Conservation (phyloP, 2,797 vertebrate species). For the Mallotus villosus region DNA sequence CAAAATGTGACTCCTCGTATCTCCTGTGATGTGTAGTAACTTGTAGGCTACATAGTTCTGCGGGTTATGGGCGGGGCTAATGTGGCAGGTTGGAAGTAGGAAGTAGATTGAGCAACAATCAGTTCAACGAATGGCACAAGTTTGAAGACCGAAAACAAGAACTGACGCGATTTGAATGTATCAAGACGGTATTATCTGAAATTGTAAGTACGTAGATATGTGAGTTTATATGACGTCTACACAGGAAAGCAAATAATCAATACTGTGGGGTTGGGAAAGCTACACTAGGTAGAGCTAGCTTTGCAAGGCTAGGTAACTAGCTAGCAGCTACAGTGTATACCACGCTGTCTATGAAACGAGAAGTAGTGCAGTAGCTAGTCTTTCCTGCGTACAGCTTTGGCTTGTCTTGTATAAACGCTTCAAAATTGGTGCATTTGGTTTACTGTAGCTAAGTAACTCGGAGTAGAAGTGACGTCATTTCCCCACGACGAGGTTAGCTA, state of each 20-base stretch:
- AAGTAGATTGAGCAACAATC: constrained; percentile 5
- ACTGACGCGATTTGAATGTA: not conserved
- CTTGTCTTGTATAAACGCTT: not conserved
- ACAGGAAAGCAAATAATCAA: not conserved
- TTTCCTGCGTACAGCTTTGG: not conserved
- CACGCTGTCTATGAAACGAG: too few relatives aligned
- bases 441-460: not conserved
- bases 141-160: not conserved
- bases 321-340: not conserved
- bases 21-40: too few relatives aligned
- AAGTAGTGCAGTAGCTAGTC: not conserved
- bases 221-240: not conserved
- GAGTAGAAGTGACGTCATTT: not conserved
- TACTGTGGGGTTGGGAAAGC: too few relatives aligned
- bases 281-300: not conserved
- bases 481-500: not conserved
- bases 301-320: not conserved
- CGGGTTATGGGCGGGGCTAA: constrained; percentile 1
- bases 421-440: too few relatives aligned
- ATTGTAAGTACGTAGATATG: constrained; percentile 6
- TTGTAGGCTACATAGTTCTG: too few relatives aligned
- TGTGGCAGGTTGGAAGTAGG: constrained; percentile 19
- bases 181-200: not conserved
- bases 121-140: not conserved
- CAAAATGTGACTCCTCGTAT: too few relatives aligned